Evolutionary conservation across 2,888 invertebrate species (phyloP).

Genomic region (Machimus rusticus): DNA sequence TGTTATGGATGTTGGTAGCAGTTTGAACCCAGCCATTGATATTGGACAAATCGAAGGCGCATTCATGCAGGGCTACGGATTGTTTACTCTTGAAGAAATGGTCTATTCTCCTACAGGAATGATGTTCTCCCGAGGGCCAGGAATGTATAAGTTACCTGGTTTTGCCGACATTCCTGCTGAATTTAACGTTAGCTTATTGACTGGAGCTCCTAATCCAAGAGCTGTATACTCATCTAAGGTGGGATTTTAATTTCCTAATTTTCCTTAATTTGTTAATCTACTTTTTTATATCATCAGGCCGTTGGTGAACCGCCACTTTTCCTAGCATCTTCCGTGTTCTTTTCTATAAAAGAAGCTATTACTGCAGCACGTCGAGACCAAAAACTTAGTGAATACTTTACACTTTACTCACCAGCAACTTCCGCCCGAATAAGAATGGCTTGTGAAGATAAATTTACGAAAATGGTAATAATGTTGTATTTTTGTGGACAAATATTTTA

Average conservation of each 20-base stretch:
- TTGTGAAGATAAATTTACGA: constrained; percentile 83
- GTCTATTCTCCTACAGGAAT: constrained; percentile 85
- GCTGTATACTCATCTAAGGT: constrained; percentile 97
- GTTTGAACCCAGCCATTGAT: constrained; percentile 95
- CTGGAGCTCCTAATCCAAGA: constrained; percentile 87
- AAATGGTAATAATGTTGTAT: constrained; percentile 68
- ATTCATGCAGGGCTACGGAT: constrained; percentile 92
- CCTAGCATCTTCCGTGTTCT: constrained; percentile 85
- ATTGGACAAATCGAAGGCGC: constrained; percentile 97
- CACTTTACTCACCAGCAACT: constrained; percentile 85
- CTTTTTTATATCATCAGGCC: constrained; percentile 69
- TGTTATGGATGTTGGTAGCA: constrained; percentile 96
- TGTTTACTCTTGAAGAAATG: constrained; percentile 90
- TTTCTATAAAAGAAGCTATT: constrained; percentile 90
- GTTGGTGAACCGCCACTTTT: constrained; percentile 96
- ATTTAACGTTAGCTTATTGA: constrained; percentile 91
- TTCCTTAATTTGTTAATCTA: background rate
- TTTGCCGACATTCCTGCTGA: constrained; percentile 90
- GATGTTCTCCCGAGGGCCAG: constrained; percentile 86
- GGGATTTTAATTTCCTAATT: constrained; percentile 46
- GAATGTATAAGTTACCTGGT: constrained; percentile 93
- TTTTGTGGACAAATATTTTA: background rate
- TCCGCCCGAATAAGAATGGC: constrained; percentile 88
- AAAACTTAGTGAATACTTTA: constrained; percentile 69
- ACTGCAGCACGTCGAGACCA: constrained; percentile 77